Evolutionary conservation across 2,797 vertebrate species (phyloP), one percentile per base, ranked within the genome.

Genomic region (Stomatorhinus walkeri): DNA sequence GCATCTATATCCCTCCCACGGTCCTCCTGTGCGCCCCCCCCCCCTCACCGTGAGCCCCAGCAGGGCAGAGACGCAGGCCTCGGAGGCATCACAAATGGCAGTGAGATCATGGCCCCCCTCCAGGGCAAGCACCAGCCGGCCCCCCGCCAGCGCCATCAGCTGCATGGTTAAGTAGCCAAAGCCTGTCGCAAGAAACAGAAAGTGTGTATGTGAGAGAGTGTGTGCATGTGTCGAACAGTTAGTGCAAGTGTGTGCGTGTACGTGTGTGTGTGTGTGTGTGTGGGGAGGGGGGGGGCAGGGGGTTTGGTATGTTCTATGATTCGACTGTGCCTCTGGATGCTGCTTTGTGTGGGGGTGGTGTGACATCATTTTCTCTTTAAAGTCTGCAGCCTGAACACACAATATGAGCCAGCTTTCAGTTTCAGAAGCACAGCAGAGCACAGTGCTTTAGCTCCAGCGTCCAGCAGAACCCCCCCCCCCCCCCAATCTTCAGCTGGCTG

Each of bases 91-190:
- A 0, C 98, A 99, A 91, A 99, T 99, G 92, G 98, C 98, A 0
- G 97, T 98, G 91, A 99, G 97, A 95, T 99, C 98, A 0, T 99
- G 98, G 92, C 98, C 98, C 59, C 98, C 98, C 93, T 99, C 98
- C 0, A 99, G 95, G 52, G 97, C 98, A 90, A 99, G 95, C 36
- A 99, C 95, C 0, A 99, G 90, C 0, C 98, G 96, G 68, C 98
- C 98, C 52, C 96, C 97, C 0, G 97, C 97, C 91, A 99, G 93
- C 52, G 95, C 96, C 98, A 98, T 98, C 93, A 99, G 95, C 94
- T 99, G 97, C 94, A 96, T 96, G 0, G 98, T 99, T 94, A 99
- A 96, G 93, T 98, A 96, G 64, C 98, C 98, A 0, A 99, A 98
- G 94, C 98, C 98, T 99, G 94, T 40, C 89, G 16, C 10, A 4